Conservation (phyloP, 2,888 invertebrate species). For the Napeogenes sylphis region DNA sequence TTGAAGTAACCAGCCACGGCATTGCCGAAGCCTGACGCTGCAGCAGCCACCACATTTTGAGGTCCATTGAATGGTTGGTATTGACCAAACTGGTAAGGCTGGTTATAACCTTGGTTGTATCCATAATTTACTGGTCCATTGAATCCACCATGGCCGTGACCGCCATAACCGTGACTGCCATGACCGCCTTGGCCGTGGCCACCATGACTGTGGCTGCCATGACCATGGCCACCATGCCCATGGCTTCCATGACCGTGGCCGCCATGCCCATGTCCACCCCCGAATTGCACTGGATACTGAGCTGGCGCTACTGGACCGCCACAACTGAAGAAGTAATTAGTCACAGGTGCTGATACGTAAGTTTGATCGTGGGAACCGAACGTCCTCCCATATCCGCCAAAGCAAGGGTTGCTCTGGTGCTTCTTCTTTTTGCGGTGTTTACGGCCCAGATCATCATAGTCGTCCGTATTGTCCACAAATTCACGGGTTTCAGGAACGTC, state of each 20-base stretch:
- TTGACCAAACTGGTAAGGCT: slow-evolving; percentile 14
- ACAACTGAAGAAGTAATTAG: slow-evolving; percentile 66
- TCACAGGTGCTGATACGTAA: slow-evolving; percentile 63
- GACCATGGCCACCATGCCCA: slow-evolving; percentile 37
- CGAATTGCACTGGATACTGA: slow-evolving; percentile 26
- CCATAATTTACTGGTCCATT: slow-evolving; percentile 20
- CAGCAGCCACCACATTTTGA: slow-evolving; percentile 58
- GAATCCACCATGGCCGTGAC: slow-evolving; percentile 31
- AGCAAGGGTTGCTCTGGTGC: slow-evolving; percentile 50
- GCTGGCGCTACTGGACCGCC: slow-evolving; percentile 38
- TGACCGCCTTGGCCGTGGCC: slow-evolving; percentile 32
- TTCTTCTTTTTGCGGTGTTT: slow-evolving; percentile 57
- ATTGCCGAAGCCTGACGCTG: slow-evolving; percentile 74
- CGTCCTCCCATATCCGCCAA: slow-evolving; percentile 47
- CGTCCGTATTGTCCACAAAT: slow-evolving; percentile 39
- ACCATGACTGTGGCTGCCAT: slow-evolving; percentile 25
- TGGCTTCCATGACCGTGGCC: slow-evolving; percentile 31
- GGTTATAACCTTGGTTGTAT: slow-evolving; percentile 32
- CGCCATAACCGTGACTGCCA: slow-evolving; percentile 36
- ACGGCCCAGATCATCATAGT: slow-evolving; percentile 52
- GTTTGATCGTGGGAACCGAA: slow-evolving; percentile 56
- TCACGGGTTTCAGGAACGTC: slow-evolving; percentile 49
- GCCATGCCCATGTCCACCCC: slow-evolving; percentile 21
- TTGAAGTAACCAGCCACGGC: slow-evolving; percentile 69
- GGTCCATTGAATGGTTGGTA: slow-evolving; percentile 2